Conservation (phyloP, 2,113 vertebrate species). For the Prunella himalayana region DNA sequence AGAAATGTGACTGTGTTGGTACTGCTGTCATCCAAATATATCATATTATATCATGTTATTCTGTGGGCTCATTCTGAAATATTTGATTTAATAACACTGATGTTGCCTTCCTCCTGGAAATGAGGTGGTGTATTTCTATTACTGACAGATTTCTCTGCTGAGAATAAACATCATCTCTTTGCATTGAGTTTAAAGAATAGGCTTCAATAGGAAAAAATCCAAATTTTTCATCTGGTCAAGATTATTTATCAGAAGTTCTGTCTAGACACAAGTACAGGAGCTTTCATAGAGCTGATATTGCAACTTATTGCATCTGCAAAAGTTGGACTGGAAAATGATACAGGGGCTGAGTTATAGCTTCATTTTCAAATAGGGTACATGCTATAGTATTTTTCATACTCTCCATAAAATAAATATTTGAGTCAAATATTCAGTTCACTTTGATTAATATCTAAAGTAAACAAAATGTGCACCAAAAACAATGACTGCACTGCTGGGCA, state of each 20-base stretch:
- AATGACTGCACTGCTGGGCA: background rate
- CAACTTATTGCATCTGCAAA: background rate
- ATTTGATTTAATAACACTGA: conserved; percentile 8
- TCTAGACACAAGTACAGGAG: background rate
- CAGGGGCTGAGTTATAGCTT: background rate
- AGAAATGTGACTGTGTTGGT: background rate
- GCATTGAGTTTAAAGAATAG: background rate
- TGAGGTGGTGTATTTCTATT: background rate
- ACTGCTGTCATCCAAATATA: background rate
- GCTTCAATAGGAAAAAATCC: background rate
- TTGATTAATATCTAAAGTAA: background rate
- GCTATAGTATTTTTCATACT: conserved; percentile 4
- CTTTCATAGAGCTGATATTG: background rate
- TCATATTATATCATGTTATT: background rate
- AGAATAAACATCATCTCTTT: conserved; percentile 8
- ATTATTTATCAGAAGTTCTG: conserved; percentile 23
- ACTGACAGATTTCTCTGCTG: background rate
- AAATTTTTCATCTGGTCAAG: background rate
- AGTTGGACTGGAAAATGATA: background rate
- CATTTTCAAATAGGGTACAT: conserved; percentile 11
- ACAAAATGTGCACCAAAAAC: background rate
- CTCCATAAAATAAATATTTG: conserved; percentile 3
- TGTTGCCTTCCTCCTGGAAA: background rate
- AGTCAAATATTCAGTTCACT: background rate
- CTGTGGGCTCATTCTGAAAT: background rate